These are phyloP conservation scores for Merops nubicus DNA, from an alignment of 2,113 vertebrate species.

Conservation along the genomic window DNA sequence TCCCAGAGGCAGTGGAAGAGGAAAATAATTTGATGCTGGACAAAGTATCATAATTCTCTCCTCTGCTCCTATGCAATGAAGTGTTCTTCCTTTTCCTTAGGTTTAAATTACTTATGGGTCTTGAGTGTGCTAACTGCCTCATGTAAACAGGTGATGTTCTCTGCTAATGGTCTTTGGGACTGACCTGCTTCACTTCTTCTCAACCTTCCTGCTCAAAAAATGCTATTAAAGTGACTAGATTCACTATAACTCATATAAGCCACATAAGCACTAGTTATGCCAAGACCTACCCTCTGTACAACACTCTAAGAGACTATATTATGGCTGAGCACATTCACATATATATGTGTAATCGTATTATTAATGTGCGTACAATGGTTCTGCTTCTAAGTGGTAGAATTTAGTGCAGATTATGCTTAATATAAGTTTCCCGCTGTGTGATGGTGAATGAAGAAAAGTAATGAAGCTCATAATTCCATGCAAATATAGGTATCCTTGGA, in stretches of 20 bases:
- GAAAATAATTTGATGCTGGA: background rate
- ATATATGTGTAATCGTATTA: background rate
- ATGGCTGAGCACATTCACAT: background rate
- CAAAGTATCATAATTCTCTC: background rate
- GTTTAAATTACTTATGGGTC: background rate
- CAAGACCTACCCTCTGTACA: background rate
- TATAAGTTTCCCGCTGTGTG: background rate
- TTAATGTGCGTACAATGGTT: background rate
- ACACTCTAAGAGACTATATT: background rate
- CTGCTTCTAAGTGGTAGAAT: constrained; percentile 16
- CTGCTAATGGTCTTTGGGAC: background rate
- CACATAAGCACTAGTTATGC: background rate
- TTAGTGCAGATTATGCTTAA: constrained; percentile 20
- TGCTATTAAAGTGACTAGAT: background rate
- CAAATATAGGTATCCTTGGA: constrained; percentile 45
- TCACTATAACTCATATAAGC: background rate
- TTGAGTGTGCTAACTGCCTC: background rate
- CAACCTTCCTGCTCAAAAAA: background rate
- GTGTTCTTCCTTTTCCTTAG: background rate
- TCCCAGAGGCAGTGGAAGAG: background rate
- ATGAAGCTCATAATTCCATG: constrained; percentile 45
- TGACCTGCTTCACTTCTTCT: background rate
- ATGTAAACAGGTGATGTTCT: background rate
- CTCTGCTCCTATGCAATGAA: background rate
- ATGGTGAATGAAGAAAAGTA: constrained; percentile 45